phyloP scores from a whole-genome alignment of 2,888 invertebrate species.

The Bibio marci region DNA sequence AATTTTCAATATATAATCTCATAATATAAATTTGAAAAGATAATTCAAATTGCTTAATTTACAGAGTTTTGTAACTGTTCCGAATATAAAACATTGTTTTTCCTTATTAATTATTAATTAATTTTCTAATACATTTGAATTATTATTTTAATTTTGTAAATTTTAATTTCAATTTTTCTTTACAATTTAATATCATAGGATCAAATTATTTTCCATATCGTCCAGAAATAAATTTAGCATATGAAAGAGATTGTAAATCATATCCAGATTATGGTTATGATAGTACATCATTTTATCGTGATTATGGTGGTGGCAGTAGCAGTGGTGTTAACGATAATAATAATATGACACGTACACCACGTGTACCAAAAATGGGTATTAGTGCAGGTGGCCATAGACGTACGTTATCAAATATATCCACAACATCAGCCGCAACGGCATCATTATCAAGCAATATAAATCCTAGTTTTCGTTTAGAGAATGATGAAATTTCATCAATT shows the following conservation, averaged over 20 bases:
- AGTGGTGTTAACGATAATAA: neutral
- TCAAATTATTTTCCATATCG: conserved; percentile 29
- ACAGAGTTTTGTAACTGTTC: too few relatives aligned
- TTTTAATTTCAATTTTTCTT: neutral
- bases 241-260: conserved; percentile 27
- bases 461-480: conserved; percentile 43
- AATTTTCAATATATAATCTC: conserved; percentile 7
- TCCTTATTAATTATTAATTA: too few relatives aligned
- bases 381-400: conserved; percentile 42
- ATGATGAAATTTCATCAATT: conserved; percentile 30
- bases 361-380: conserved; percentile 29
- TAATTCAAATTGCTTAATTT: neutral
- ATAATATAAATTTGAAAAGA: neutral
- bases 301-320: too few relatives aligned
- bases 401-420: conserved; percentile 60
- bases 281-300: neutral
- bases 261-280: conserved; percentile 24
- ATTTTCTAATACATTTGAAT: too few relatives aligned
- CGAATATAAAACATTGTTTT: too few relatives aligned
- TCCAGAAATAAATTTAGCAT: conserved; percentile 23
- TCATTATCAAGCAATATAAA: conserved; percentile 34
- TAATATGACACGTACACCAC: conserved; percentile 12
- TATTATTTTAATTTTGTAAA: too few relatives aligned
- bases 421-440: conserved; percentile 16
- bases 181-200: conserved; percentile 14